Base-by-base conservation (phyloP, 1,140 invertebrate genomes). In the Neotoxoptera formosana region DNA sequence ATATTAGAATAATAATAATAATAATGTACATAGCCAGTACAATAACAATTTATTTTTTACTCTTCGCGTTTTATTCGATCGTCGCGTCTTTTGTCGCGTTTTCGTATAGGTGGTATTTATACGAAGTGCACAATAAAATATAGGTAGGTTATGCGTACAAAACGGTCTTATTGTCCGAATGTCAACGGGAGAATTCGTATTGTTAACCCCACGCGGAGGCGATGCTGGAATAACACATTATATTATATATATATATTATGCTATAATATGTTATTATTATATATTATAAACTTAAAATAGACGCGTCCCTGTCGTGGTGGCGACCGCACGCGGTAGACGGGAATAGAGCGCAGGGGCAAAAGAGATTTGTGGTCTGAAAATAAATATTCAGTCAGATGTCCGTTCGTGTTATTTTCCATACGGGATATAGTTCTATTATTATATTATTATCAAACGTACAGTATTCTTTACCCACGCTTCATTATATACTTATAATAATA, bases 361-460 rank as follows among this genome's bases (percentile, higher is more conserved):
- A 47, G 67, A 91, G 91, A 92, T 92, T 91, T 91, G 90, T 91
- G 90, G 90, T 91, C 90, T 76, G 90, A 47, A 91, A 91, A 91
- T 76, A 91, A 91, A 91, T 53, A 53, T 91, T 67, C 30, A 91
- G 36, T 91, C 41, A 14, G 36, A 20, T 76, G 56, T 81, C 56
- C 90, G 60, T 91, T 76, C 67, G n/a, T 25, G 89, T 45, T 67
- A 45, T 56, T 90, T 67, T n/a, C 53, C 89, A 60, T 67, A 60
- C 89, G 21, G 30, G n/a, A n/a, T n/a, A 76, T n/a, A 76, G 30
- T 76, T 76, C 60, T 76, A 76, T 76, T 76, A 76, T 76, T 86
- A 83, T 23, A 36, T 83, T 36, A 83, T 30, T 11, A 41, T 86
- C 30, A 86, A 30, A 21, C 7, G 11, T 45, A 7, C 86, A 7